Conservation (phyloP, 2,113 vertebrate species). For the Boulengeromyrus knoepffleri region DNA sequence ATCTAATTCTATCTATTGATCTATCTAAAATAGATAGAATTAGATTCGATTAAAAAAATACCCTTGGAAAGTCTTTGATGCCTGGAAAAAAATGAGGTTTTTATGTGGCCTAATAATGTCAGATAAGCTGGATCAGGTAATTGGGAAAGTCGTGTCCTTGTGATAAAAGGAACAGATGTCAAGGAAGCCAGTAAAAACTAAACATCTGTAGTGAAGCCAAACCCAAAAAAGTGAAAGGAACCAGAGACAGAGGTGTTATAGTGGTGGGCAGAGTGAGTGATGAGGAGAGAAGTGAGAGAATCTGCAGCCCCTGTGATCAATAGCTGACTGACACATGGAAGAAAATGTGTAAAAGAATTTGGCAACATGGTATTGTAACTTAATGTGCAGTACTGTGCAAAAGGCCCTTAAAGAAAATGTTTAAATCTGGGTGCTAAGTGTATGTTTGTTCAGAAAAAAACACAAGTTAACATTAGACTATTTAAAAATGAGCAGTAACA, state of each 20-base stretch:
- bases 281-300: neutral
- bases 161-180: neutral
- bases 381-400: neutral
- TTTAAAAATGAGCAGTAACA: neutral
- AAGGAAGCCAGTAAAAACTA: neutral
- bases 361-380: neutral
- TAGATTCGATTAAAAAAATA: neutral
- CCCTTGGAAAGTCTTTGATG: neutral
- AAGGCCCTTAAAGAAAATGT: neutral
- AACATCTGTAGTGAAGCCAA: neutral
- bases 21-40: no score
- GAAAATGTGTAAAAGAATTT: neutral
- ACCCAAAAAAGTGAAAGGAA: neutral
- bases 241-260: neutral
- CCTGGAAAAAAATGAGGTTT: neutral
- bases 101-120: neutral
- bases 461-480: neutral
- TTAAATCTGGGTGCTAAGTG: neutral
- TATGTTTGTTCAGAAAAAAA: neutral
- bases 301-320: neutral
- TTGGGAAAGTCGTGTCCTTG: neutral
- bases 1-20: no score
- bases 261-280: neutral
- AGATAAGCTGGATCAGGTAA: neutral
- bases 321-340: neutral